Evolutionary conservation across 2,113 vertebrate genomes (phyloP), one percentile per base, ranked within the genome.

Genomic region (Uria lomvia): DNA sequence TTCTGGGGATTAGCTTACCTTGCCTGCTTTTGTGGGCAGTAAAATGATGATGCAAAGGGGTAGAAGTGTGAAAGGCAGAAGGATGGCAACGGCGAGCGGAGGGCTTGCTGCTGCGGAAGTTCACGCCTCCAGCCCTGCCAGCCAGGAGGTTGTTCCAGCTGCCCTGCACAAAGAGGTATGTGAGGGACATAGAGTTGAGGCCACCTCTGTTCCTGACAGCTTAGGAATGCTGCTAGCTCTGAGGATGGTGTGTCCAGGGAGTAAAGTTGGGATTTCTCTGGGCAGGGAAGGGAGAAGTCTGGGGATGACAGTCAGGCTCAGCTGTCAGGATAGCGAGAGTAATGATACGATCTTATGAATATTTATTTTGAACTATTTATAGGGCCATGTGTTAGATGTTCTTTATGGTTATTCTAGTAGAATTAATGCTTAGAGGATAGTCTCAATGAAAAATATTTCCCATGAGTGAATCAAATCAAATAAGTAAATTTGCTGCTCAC

Each of bases 371-470:
- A 58, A 12, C 63, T 88, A 60, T 92, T 90, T 94, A 88, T 66
- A 84, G n/a, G 52, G 50, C 36, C 63, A n/a, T 49, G 42, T 45
- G 42, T 83, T 94, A 86, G 67, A 58, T 62, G 38, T 83, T 94
- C 55, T 88, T 94, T 70, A 77, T 66, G 45, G 68, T 63, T 92
- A 63, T 92, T 88, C 88, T 79, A 93, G 53, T 55, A 86, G 82
- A 93, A 91, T 89, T 75, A 92, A 83, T 80, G 34, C 36, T 92
- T 90, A 59, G 82, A 71, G 45, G 59, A 77, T 77, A 80, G 65
- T 77, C 67, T 84, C 75, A n/a, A 30, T 52, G 72, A 93, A 94
- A 96, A 90, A 91, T 67, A 15, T 90, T 92, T 79, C 92, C 88
- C 50, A 1, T 56, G 85, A 93, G 68, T 58, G 47, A 91, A 16